Conservation (phyloP, 2,797 vertebrate species). For the Etheostoma perlongum region DNA sequence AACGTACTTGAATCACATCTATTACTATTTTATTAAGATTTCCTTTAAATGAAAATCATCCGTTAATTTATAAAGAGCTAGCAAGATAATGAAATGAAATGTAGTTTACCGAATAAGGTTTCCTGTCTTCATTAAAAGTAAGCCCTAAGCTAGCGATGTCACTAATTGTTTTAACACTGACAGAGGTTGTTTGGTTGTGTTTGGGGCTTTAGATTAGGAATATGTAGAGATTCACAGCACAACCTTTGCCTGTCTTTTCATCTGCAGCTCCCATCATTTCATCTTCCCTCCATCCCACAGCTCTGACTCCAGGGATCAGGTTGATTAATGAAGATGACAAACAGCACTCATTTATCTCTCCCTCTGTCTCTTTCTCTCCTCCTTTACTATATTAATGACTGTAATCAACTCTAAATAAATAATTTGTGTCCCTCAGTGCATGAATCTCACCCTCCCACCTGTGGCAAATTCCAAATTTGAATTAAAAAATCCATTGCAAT, state of each 20-base stretch:
- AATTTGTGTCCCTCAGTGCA: slow-evolving; percentile 73
- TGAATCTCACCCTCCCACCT: slow-evolving; percentile 68
- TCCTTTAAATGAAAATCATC: background rate
- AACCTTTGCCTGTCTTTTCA: slow-evolving; percentile 50
- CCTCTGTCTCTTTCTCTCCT: slow-evolving; percentile 61
- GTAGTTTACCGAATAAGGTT: slow-evolving; percentile 1
- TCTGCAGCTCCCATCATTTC: slow-evolving; percentile 53
- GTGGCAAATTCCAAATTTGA: slow-evolving; percentile 63
- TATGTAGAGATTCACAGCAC: slow-evolving; percentile 6
- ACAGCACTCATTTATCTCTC: slow-evolving; percentile 71
- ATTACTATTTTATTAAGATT: background rate
- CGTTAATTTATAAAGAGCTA: background rate
- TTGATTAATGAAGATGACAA: slow-evolving; percentile 79
- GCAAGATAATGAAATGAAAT: background rate
- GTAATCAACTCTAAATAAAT: slow-evolving; percentile 81
- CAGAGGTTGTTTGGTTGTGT: slow-evolving; percentile 12
- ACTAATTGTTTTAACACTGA: slow-evolving; percentile 5
- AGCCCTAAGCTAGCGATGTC: slow-evolving; percentile 20
- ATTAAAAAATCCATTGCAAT: slow-evolving; percentile 54
- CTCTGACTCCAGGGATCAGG: slow-evolving; percentile 61
- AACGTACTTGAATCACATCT: background rate
- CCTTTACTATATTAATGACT: slow-evolving; percentile 79
- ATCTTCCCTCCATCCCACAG: slow-evolving; percentile 56
- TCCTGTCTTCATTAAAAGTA: slow-evolving; percentile 19
- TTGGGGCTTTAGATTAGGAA: slow-evolving; percentile 24